Base-by-base conservation (phyloP, 2,888 invertebrate species). In the Hololepta plana region DNA sequence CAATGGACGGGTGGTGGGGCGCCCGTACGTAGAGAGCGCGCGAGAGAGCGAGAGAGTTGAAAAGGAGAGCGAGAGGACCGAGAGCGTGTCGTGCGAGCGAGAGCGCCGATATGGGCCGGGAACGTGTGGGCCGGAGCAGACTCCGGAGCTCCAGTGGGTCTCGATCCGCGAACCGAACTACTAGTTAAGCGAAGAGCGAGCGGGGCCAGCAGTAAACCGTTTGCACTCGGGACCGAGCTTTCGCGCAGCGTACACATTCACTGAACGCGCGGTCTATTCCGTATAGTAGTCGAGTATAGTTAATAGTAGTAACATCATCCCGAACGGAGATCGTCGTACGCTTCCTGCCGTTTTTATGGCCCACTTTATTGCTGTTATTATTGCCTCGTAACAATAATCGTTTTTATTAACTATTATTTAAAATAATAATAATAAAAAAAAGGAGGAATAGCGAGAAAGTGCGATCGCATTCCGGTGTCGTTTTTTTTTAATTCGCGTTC, bases 151-250 rank as follows among this genome's bases (percentile, higher is more conserved):
- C 56, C 60, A 58, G 60, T 57, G 59, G 48, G 49, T 47, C 43
- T 42, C 56, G 59, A 59, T 59, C 59, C 57, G 59, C 60, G 59
- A 59, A 55, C 57, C 30, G 61, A 63, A 69, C 67, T 65, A 66
- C 64, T 63, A 58, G n/a, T n/a, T n/a, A n/a, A n/a, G n/a, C n/a
- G n/a, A n/a, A n/a, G n/a, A n/a, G n/a, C n/a, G n/a, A n/a, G n/a
- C n/a, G n/a, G n/a, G n/a, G n/a, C n/a, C n/a, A n/a, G n/a, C n/a
- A n/a, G n/a, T n/a, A 64, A 67, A 66, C 64, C 64, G 63, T 63
- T 66, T 64, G 65, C 63, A 53, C 49, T 52, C 49, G 47, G 50
- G 49, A 45, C 40, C 43, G 40, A 46, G 44, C 53, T 43, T 41
- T 44, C 56, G 52, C 49, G 48, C 46, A 42, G 49, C 48, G 38